These are phyloP conservation scores for Laspeyria flexula DNA, from an alignment of 2,888 invertebrate genomes.

Conservation along the genomic window DNA sequence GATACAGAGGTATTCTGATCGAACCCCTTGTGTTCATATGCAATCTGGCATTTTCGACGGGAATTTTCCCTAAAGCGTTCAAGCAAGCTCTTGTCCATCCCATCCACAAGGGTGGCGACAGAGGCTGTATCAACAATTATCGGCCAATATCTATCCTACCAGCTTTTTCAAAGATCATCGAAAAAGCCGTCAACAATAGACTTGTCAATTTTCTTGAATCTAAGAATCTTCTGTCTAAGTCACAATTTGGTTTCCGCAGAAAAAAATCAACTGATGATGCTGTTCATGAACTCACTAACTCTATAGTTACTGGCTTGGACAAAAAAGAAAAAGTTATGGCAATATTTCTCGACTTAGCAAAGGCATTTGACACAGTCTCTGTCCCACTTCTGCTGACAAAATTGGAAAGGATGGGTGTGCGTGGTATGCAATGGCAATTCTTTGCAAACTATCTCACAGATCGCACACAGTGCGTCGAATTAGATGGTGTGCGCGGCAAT, in stretches of 20 bases:
- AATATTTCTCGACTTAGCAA: neutral
- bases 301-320: neutral
- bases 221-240: neutral
- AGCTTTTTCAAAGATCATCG: neutral
- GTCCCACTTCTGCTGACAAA: neutral
- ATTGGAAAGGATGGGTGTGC: neutral
- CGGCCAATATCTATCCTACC: neutral
- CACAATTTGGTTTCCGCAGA: neutral
- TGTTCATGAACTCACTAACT: neutral
- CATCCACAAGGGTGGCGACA: neutral
- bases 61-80: neutral
- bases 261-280: neutral
- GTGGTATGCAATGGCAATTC: neutral
- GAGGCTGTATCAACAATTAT: neutral
- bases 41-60: neutral
- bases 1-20: neutral
- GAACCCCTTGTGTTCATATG: neutral
- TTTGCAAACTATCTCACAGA: neutral
- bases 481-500: too few species aligned
- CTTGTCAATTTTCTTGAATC: neutral
- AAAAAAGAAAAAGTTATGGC: neutral
- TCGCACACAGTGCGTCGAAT: too few species aligned
- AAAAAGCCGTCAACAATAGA: neutral
- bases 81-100: neutral
- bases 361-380: neutral